Conservation (phyloP, 2,113 vertebrate genomes). For the Cisticola juncidis region DNA sequence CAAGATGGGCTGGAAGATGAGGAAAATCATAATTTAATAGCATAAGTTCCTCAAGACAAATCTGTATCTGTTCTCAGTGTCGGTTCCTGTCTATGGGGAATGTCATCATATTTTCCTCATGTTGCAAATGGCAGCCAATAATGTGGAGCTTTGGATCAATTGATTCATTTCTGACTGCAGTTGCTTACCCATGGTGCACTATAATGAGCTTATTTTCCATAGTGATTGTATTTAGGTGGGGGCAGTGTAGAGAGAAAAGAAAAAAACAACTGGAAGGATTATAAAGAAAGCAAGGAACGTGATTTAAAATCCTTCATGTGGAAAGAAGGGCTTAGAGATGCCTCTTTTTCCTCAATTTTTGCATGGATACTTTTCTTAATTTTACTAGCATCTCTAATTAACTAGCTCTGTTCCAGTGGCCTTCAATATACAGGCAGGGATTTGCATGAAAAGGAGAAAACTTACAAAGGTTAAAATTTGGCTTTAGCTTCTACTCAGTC, state of each 20-base stretch:
- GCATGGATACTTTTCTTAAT: neutral
- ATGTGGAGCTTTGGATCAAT: neutral
- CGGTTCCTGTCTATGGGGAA: neutral
- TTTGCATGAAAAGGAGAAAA: neutral
- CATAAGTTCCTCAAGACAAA: neutral
- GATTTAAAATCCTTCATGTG: conserved; percentile 27
- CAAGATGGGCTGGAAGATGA: neutral
- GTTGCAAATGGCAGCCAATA: neutral
- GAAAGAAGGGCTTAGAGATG: neutral
- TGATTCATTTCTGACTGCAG: neutral
- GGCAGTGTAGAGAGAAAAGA: neutral
- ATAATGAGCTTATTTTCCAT: conserved; percentile 46
- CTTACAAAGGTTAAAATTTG: neutral
- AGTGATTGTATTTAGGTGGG: neutral
- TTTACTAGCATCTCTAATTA: neutral
- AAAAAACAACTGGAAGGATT: neutral
- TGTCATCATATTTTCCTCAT: neutral
- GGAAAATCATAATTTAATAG: neutral
- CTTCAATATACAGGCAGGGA: neutral
- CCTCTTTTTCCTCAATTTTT: neutral
- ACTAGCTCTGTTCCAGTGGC: neutral
- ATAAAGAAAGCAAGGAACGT: neutral
- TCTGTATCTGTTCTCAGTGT: neutral
- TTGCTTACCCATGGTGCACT: neutral
- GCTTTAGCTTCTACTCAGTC: neutral